A percentile compares a stretch with the other conserved stretches of the same genome.
Conservation (phyloP, 2,888 invertebrate species). For the Loripinus fragilis region DNA sequence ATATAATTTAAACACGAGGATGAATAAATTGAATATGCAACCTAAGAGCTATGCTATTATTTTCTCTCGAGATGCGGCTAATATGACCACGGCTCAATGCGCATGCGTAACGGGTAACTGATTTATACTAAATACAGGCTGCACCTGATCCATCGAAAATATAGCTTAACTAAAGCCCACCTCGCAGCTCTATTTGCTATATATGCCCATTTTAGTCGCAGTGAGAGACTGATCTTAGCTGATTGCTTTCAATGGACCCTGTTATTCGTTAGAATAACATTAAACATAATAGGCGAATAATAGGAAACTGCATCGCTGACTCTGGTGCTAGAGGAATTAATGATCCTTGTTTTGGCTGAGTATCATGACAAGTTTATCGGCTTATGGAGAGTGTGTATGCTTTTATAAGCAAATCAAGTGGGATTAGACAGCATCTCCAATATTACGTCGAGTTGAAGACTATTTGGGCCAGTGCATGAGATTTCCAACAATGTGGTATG, state of each 20-base stretch:
- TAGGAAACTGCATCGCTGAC: background rate
- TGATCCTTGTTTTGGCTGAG: conserved; percentile 7
- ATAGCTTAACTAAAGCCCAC: background rate
- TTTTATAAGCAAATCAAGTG: conserved; percentile 25
- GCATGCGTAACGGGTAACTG: conserved; percentile 13
- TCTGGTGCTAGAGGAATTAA: conserved; percentile 9
- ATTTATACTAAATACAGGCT: background rate
- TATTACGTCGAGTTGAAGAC: background rate
- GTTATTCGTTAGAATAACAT: conserved; percentile 83
- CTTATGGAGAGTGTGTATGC: background rate
- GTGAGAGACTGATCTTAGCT: background rate
- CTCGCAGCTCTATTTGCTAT: background rate
- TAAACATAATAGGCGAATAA: conserved; percentile 22
- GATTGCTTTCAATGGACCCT: background rate
- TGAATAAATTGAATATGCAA: too few species aligned
- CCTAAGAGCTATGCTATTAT: too few species aligned
- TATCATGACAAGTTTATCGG: conserved; percentile 24
- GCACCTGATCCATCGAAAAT: too few species aligned
- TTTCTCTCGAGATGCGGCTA: too few species aligned
- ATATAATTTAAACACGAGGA: too few species aligned
- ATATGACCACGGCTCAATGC: background rate
- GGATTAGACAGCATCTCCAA: conserved; percentile 11
- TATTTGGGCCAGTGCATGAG: too few species aligned
- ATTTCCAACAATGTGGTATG: too few species aligned
- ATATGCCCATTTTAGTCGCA: background rate